Conservation (phyloP, 2,113 vertebrate species). For the Rousettus leschenaultii region DNA sequence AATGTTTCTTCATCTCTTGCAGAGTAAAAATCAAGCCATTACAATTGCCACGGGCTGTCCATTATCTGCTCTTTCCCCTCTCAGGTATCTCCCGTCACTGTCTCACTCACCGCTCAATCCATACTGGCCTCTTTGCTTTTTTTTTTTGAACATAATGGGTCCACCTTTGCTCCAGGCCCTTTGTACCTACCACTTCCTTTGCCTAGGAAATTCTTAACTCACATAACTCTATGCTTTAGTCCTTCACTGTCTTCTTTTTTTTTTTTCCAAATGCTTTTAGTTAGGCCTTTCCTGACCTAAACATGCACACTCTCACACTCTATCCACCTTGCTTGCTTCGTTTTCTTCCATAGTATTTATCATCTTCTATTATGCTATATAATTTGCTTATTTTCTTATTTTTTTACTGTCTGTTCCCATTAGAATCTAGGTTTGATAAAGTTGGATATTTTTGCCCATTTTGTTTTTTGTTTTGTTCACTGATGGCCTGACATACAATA, state of each 20-base stretch:
- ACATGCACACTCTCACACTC: not conserved
- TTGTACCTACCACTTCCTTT: not conserved
- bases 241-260: not conserved
- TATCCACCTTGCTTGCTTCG: not conserved
- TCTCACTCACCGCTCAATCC: not conserved
- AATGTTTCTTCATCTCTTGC: not conserved
- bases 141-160: not conserved
- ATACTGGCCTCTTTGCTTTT: not conserved
- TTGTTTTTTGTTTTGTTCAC: not conserved
- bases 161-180: not conserved
- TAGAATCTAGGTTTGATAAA: not conserved
- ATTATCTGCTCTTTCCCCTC: not conserved
- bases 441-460: not conserved
- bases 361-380: not conserved
- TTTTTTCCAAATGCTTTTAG: not conserved
- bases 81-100: not conserved
- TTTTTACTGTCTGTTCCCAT: not conserved
- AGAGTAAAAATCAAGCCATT: not conserved
- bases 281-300: not conserved
- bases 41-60: not conserved
- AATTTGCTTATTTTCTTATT: not conserved
- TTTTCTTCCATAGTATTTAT: not conserved
- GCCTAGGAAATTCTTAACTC: not conserved
- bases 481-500: not conserved
- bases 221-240: not conserved